These are phyloP conservation scores for Spea multiplicata DNA, from an alignment of 2,113 vertebrate species.

Conservation along the genomic window DNA sequence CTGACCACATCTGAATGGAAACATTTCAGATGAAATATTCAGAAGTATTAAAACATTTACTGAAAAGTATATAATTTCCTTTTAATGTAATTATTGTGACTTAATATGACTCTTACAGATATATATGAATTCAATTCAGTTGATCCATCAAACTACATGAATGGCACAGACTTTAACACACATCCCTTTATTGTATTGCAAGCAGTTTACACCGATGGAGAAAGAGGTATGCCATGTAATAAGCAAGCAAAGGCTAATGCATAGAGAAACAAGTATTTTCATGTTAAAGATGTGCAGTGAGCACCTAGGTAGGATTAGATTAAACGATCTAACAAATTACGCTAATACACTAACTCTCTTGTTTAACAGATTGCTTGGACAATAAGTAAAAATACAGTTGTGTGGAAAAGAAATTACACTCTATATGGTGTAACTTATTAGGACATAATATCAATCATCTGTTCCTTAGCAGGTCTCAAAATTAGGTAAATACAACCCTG, in stretches of 20 bases:
- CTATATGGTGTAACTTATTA: too few relatives aligned
- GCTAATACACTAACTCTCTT: not conserved
- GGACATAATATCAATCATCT: too few relatives aligned
- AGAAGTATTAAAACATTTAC: too few relatives aligned
- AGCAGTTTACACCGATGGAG: constrained; percentile 6
- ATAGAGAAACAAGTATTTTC: constrained; percentile 12
- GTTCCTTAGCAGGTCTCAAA: too few relatives aligned
- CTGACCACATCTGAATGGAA: too few relatives aligned
- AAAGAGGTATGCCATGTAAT: constrained; percentile 20
- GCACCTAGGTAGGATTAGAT: not conserved
- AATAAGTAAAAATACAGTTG: not conserved
- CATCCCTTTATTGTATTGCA: constrained; percentile 33
- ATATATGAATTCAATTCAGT: constrained; percentile 28
- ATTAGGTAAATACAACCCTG: too few relatives aligned
- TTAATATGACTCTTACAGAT: constrained; percentile 6
- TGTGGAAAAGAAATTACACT: too few relatives aligned
- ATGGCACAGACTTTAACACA: not conserved
- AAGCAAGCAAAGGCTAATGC: not conserved
- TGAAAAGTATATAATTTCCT: too few relatives aligned
- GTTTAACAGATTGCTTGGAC: not conserved
- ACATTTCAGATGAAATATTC: too few relatives aligned
- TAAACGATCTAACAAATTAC: constrained; percentile 8
- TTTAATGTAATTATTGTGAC: too few relatives aligned
- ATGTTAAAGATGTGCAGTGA: constrained; percentile 10
- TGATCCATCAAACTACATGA: constrained; percentile 5